These are phyloP conservation scores for Paramuricea clavata DNA, from an alignment of 92 coral and sea anemone genomes.

Conservation along the genomic window DNA sequence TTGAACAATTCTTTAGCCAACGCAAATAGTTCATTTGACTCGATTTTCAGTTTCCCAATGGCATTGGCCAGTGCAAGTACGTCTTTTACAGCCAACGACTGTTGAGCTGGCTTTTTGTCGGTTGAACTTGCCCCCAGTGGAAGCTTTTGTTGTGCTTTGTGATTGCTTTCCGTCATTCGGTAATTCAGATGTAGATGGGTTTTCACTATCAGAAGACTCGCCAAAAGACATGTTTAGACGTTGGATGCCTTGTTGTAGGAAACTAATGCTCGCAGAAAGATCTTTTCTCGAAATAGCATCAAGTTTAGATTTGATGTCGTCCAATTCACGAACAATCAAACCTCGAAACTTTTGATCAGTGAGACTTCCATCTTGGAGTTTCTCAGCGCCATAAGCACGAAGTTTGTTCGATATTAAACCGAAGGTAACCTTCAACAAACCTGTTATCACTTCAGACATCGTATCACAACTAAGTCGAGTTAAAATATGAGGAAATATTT, in stretches of 20 bases:
- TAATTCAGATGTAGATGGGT: neutral
- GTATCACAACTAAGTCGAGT: neutral
- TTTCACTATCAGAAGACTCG: neutral
- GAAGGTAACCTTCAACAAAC: neutral
- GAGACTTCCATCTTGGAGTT: constrained; percentile 12
- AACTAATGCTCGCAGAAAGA: neutral
- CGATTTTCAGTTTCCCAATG: neutral
- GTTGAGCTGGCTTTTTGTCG: neutral
- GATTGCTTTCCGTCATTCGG: too few relatives aligned
- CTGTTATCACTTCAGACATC: neutral
- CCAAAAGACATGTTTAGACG: neutral
- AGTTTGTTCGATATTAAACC: neutral
- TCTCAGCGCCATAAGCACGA: neutral
- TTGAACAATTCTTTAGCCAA: neutral
- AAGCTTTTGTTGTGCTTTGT: too few relatives aligned
- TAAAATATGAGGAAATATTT: neutral
- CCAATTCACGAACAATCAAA: neutral
- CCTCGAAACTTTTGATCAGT: constrained; percentile 6
- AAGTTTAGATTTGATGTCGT: neutral
- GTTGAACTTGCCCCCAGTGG: neutral
- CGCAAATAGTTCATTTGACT: neutral
- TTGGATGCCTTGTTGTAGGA: neutral
- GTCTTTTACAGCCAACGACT: neutral
- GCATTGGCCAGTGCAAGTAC: neutral
- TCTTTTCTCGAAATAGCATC: constrained; percentile 4